Percentiles rank a stretch among this genome's conserved stretches.
These are phyloP conservation scores for Noturus placidus DNA, from an alignment of 2,113 vertebrate species.

Conservation along the genomic window DNA sequence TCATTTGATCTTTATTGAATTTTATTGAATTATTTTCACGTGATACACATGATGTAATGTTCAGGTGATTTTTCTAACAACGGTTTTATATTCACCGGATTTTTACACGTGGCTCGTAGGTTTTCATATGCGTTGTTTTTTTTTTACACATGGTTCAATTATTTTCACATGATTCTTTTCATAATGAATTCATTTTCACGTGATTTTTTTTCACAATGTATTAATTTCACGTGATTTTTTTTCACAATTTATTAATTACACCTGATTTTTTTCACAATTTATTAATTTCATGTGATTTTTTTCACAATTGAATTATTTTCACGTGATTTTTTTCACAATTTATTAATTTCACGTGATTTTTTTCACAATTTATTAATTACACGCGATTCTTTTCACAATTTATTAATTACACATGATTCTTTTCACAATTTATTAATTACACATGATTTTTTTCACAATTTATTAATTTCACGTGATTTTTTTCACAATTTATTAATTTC, in stretches of 20 bases:
- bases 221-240: not conserved
- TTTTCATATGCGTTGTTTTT: too few relatives aligned
- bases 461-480: not conserved
- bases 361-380: not conserved
- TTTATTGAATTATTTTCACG: too few relatives aligned
- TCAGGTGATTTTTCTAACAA: too few relatives aligned
- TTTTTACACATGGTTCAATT: too few relatives aligned
- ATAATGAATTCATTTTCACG: not conserved
- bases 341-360: not conserved
- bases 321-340: too few relatives aligned
- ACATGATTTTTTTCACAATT: not conserved
- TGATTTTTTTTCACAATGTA: not conserved
- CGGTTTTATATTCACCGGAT: too few relatives aligned
- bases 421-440: not conserved
- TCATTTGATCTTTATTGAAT: not conserved
- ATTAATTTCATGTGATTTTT: not conserved
- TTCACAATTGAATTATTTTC: not conserved
- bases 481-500: not conserved
- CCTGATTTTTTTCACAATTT: not conserved
- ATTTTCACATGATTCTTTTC: not conserved
- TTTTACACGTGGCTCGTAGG: not conserved
- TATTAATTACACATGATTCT: too few relatives aligned
- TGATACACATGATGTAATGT: too few relatives aligned
- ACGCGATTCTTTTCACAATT: too few relatives aligned
- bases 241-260: not conserved